These are phyloP conservation scores for Rhagonycha lutea DNA, from an alignment of 2,888 invertebrate species.

Conservation along the genomic window DNA sequence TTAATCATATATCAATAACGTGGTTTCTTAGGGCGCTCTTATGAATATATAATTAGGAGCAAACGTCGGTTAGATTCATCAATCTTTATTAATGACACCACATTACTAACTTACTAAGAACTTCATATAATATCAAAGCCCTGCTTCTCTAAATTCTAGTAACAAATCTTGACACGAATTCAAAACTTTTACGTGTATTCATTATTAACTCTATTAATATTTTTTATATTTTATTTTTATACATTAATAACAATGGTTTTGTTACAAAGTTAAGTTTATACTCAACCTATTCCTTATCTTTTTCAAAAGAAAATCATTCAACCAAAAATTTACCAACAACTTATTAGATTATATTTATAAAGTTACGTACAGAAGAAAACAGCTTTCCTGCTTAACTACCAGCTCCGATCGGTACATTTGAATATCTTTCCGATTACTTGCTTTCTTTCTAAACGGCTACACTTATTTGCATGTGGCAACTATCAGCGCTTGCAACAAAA, in stretches of 20 bases:
- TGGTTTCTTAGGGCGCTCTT: background rate
- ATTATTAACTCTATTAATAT: background rate
- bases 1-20: background rate
- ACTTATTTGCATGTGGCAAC: too few relatives aligned
- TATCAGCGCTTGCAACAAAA: too few relatives aligned
- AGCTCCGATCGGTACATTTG: too few relatives aligned
- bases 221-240: background rate
- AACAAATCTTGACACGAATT: background rate
- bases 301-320: too few relatives aligned
- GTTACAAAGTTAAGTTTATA: too few relatives aligned
- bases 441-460: too few relatives aligned
- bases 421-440: too few relatives aligned
- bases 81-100: constrained; percentile 3
- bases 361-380: too few relatives aligned
- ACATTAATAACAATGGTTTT: background rate
- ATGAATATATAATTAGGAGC: constrained; percentile 1
- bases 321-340: too few relatives aligned
- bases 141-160: background rate
- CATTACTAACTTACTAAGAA: background rate
- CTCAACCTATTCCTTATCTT: too few relatives aligned
- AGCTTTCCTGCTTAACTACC: too few relatives aligned
- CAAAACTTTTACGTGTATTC: background rate
- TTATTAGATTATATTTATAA: too few relatives aligned
- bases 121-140: background rate
- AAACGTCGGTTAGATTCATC: background rate